phyloP scores from a whole-genome alignment of 2,797 vertebrate genomes.

The Acropternis orthonyx region DNA sequence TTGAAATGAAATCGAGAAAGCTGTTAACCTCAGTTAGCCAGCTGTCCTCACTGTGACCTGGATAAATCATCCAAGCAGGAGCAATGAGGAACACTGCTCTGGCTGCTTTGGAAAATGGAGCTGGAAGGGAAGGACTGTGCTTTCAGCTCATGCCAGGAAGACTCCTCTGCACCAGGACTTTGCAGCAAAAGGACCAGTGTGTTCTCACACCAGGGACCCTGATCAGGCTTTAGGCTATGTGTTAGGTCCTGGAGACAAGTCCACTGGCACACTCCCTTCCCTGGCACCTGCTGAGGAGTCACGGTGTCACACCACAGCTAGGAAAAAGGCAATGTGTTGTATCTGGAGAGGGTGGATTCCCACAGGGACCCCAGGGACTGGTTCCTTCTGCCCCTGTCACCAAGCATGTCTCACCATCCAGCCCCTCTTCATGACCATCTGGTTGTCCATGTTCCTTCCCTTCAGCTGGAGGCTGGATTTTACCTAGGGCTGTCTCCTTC shows the following conservation, averaged over 20 bases:
- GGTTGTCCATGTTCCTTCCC: neutral
- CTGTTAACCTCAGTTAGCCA: conserved; percentile 78
- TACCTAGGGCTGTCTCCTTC: neutral
- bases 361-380: neutral
- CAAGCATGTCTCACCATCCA: rapidly evolving
- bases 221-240: neutral
- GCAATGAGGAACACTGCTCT: neutral
- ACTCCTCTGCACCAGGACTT: neutral
- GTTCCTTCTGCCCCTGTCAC: neutral
- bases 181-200: neutral
- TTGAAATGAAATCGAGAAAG: conserved; percentile 76
- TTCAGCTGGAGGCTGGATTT: neutral
- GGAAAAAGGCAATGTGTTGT: rapidly evolving
- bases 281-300: neutral
- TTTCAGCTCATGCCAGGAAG: neutral
- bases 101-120: conserved; percentile 2
- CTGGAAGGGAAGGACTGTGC: neutral
- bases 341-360: neutral
- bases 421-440: rapidly evolving
- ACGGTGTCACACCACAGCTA: neutral
- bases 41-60: conserved; percentile 71
- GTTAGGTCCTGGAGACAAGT: neutral
- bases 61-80: conserved; percentile 73
- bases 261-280: neutral
- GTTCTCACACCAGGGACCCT: too few species aligned